These are phyloP conservation scores for Cassiopea xamachana DNA, from an alignment of 30 jellyfish, hydroid and myxozoan species.

Conservation along the genomic window DNA sequence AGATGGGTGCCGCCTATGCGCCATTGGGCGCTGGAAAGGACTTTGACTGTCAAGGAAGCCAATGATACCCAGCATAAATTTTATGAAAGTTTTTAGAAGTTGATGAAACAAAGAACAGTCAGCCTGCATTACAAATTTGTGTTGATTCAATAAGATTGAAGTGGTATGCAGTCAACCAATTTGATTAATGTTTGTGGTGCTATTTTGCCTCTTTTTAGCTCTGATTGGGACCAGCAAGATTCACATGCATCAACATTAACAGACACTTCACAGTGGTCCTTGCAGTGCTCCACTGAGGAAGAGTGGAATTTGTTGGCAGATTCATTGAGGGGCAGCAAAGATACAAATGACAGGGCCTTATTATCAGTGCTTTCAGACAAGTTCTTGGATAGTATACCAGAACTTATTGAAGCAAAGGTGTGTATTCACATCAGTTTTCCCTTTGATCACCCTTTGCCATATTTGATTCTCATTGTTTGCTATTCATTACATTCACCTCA, in stretches of 20 bases:
- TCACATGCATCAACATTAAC: conserved; percentile 13
- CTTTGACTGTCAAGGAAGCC: too few species aligned
- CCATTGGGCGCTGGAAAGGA: too few species aligned
- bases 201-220: neutral
- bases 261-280: conserved; percentile 51
- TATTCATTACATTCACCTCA: neutral
- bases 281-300: conserved; percentile 80
- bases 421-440: neutral
- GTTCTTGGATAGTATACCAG: conserved; percentile 48
- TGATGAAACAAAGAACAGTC: too few species aligned
- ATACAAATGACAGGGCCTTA: conserved; percentile 54
- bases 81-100: too few species aligned
- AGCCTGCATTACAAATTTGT: too few species aligned
- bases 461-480: neutral
- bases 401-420: conserved; percentile 84
- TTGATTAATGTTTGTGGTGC: too few species aligned
- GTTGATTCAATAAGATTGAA: too few species aligned
- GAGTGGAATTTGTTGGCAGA: conserved; percentile 80
- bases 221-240: conserved; percentile 53
- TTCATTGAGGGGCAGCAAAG: conserved; percentile 52
- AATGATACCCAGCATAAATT: too few species aligned
- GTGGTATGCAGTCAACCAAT: too few species aligned
- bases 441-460: neutral
- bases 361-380: conserved; percentile 23
- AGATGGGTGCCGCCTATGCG: too few species aligned